phyloP scores from a whole-genome alignment of 2,888 invertebrate species.

The Boloria selene region DNA sequence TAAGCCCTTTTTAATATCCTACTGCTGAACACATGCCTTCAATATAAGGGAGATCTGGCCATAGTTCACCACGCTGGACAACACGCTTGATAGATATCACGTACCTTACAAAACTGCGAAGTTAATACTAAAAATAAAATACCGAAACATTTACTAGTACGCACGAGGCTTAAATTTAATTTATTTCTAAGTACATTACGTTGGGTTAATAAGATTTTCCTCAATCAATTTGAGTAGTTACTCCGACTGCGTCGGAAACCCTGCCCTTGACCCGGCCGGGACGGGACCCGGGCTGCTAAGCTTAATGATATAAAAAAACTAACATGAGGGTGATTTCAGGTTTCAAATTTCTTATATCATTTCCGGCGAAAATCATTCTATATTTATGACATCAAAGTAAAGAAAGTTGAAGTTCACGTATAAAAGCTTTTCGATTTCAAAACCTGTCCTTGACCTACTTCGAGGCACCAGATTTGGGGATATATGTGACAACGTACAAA shows the following conservation, averaged over 20 bases:
- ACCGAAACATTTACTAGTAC: neutral
- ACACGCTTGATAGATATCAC: too few relatives aligned
- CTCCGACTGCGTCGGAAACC: neutral
- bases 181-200: neutral
- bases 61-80: too few relatives aligned
- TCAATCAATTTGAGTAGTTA: neutral
- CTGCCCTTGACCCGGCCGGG: neutral
- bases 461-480: conserved; percentile 4
- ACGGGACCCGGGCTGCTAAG: neutral
- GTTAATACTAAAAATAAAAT: neutral
- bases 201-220: neutral
- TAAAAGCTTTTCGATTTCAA: neutral
- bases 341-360: neutral
- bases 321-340: neutral
- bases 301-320: conserved; percentile 1
- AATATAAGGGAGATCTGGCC: too few relatives aligned
- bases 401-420: neutral
- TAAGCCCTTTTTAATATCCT: too few relatives aligned
- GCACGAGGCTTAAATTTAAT: neutral
- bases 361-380: neutral
- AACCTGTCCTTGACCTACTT: conserved; percentile 11
- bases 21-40: too few relatives aligned
- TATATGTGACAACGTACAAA: conserved; percentile 2
- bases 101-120: too few relatives aligned
- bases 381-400: conserved; percentile 3